These are phyloP conservation scores for Hipparchia sbordonii DNA, from an alignment of 2,888 invertebrate genomes.

Conservation along the genomic window DNA sequence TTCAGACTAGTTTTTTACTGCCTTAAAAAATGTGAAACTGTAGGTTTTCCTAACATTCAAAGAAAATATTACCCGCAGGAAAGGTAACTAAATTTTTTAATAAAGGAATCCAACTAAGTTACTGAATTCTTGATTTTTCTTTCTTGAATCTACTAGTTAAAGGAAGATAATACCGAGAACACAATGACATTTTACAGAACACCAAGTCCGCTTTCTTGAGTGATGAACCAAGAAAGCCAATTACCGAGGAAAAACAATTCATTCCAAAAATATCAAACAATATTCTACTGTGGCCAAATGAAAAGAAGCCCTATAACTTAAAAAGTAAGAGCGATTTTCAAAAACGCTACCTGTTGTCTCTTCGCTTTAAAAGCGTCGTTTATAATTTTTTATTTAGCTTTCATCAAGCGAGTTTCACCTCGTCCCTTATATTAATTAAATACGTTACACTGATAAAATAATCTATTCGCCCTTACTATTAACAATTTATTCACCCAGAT, in stretches of 20 bases:
- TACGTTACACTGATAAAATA: not conserved
- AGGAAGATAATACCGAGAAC: not conserved
- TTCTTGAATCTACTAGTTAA: not conserved
- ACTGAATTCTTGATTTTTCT: not conserved
- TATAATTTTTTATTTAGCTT: constrained; percentile 31
- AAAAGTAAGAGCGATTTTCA: constrained; percentile 2
- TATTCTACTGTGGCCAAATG: constrained; percentile 20
- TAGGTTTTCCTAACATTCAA: no score
- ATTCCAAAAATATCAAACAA: constrained; percentile 42
- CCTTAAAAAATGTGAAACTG: no score
- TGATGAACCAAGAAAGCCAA: constrained; percentile 49
- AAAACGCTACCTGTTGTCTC: not conserved
- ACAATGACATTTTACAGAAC: not conserved
- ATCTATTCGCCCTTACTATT: no score
- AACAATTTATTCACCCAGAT: no score
- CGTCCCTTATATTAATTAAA: not conserved
- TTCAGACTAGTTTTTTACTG: no score
- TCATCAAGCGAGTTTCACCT: constrained; percentile 13
- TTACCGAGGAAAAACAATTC: constrained; percentile 52
- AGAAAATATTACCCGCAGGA: not conserved
- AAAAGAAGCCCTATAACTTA: constrained; percentile 16
- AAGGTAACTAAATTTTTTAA: not conserved
- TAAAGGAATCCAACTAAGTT: not conserved
- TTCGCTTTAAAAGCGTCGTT: constrained; percentile 18
- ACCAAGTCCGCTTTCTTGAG: constrained; percentile 35